These are phyloP conservation scores for Chrysomallon squamiferum DNA, from an alignment of 1,140 invertebrate genomes.

Conservation along the genomic window DNA sequence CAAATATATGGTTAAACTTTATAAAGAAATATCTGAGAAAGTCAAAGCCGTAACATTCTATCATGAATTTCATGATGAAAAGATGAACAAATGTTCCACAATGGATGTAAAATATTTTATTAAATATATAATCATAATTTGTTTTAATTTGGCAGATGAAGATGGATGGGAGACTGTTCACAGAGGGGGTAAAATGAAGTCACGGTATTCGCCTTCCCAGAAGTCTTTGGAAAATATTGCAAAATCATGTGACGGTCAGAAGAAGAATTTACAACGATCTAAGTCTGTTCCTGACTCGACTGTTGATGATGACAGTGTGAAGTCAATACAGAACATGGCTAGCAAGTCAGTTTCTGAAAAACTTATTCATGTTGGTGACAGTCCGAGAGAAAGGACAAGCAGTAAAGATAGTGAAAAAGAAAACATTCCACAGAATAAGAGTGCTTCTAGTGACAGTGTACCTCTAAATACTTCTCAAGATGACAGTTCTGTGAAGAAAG, in stretches of 20 bases:
- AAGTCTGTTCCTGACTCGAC: slow-evolving; percentile 23
- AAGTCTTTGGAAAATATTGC: slow-evolving; percentile 49
- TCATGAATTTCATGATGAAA: no score
- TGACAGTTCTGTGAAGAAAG: no score
- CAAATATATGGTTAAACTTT: no score
- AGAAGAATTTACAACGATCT: slow-evolving; percentile 21
- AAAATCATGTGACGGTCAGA: slow-evolving; percentile 7
- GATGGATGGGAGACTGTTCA: slow-evolving; percentile 75
- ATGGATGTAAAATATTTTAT: no score
- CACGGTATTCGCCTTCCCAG: slow-evolving; percentile 57
- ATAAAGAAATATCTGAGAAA: no score
- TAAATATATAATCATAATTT: slow-evolving; percentile 9
- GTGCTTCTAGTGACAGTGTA: no score
- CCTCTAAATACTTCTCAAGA: no score
- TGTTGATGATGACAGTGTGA: background rate
- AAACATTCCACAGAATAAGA: slow-evolving; percentile 35
- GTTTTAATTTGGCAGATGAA: slow-evolving; percentile 59
- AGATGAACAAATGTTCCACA: no score
- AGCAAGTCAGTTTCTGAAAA: background rate
- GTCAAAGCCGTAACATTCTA: no score
- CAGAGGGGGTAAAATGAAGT: slow-evolving; percentile 59
- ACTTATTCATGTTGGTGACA: background rate
- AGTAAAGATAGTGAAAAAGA: slow-evolving; percentile 57
- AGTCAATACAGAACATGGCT: background rate
- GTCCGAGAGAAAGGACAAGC: slow-evolving; percentile 19